Evolutionary conservation across 2,113 vertebrate species (phyloP).

Genomic region (Galemys pyrenaicus): DNA sequence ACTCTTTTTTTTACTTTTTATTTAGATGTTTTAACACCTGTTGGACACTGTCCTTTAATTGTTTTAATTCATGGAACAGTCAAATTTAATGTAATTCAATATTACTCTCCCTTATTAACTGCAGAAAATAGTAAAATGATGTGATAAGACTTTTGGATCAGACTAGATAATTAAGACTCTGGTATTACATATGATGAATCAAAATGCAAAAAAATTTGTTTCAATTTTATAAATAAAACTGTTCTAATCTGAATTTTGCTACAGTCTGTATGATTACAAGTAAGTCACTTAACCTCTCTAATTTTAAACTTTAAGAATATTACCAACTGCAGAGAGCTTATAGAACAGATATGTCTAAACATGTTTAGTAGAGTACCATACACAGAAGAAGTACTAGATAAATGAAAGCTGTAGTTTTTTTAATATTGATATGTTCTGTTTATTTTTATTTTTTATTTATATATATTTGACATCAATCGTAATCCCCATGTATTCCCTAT

Average conservation of each 20-base stretch:
- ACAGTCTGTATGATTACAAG: neutral
- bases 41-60: neutral
- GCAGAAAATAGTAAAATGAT: neutral
- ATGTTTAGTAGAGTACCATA: neutral
- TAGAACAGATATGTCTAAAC: neutral
- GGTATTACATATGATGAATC: neutral
- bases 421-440: too few relatives aligned
- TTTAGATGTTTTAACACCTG: constrained; percentile 30
- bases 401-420: neutral
- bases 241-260: neutral
- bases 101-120: constrained; percentile 19
- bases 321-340: neutral
- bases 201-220: neutral
- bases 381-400: neutral
- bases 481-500: too few relatives aligned
- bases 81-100: constrained; percentile 52
- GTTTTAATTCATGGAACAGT: neutral
- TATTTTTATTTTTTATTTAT: too few relatives aligned
- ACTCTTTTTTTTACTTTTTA: neutral
- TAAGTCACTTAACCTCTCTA: constrained; percentile 34
- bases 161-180: neutral
- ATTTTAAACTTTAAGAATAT: neutral
- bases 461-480: too few relatives aligned
- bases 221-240: neutral
- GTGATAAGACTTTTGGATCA: neutral